Evolutionary conservation across 1,140 invertebrate species (phyloP).

Genomic region (Micrasema longulum): DNA sequence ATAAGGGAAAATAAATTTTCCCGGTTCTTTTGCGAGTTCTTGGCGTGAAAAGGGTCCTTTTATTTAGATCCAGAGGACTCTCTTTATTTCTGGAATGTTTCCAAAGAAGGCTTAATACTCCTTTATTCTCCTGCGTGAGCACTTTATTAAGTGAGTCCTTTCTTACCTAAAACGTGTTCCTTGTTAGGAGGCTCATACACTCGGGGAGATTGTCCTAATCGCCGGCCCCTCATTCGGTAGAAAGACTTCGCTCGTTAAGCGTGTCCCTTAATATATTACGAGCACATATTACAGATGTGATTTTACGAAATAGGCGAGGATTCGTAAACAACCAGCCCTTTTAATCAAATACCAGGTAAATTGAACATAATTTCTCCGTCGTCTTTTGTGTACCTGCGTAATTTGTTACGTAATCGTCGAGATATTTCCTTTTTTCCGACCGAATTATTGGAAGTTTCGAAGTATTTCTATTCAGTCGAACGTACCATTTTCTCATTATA

Average conservation of each 20-base stretch:
- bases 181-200: constrained; percentile 40
- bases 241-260: constrained; percentile 27
- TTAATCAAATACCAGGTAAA: too few relatives aligned
- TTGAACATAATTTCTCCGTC: too few relatives aligned
- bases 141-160: constrained; percentile 54
- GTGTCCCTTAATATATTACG: constrained; percentile 25
- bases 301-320: constrained; percentile 4
- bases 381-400: too few relatives aligned
- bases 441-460: neutral
- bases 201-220: constrained; percentile 47
- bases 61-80: neutral
- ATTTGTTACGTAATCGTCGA: too few relatives aligned
- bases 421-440: too few relatives aligned
- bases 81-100: neutral
- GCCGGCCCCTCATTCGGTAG: constrained; percentile 36
- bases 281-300: neutral
- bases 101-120: constrained; percentile 46
- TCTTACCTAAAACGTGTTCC: constrained; percentile 51
- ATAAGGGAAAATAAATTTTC: neutral
- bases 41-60: neutral
- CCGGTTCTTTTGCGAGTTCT: neutral
- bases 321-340: too few relatives aligned
- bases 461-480: neutral
- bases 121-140: constrained; percentile 51
- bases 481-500: neutral